These are phyloP conservation scores for Drosophila rellima DNA, from an alignment of 2,888 invertebrate species.

Conservation along the genomic window DNA sequence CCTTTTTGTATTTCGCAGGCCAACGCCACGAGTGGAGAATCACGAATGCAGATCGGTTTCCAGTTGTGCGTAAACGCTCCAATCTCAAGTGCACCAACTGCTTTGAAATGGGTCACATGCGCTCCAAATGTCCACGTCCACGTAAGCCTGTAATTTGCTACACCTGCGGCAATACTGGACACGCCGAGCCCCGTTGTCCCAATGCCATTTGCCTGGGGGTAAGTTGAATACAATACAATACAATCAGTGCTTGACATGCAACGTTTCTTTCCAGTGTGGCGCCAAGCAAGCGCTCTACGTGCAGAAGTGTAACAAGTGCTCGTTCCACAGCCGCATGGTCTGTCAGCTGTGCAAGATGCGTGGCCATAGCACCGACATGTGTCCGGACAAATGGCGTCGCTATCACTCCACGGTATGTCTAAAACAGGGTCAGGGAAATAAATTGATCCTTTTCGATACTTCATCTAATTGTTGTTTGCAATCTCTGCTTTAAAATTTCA, in stretches of 20 bases:
- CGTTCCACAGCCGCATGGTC: conserved; percentile 80
- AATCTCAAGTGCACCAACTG: conserved; percentile 88
- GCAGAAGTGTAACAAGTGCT: conserved; percentile 88
- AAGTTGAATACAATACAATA: conserved; percentile 69
- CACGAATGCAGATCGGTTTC: conserved; percentile 78
- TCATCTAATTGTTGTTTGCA: too few relatives aligned
- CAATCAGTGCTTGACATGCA: not conserved
- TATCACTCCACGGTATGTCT: conserved; percentile 90
- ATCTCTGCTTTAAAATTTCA: too few relatives aligned
- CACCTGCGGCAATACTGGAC: conserved; percentile 90
- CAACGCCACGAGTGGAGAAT: conserved; percentile 80
- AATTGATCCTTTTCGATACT: too few relatives aligned
- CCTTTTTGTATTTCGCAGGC: conserved; percentile 20
- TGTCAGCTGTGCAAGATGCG: conserved; percentile 89
- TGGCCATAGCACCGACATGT: conserved; percentile 88
- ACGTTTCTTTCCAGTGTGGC: conserved; percentile 88
- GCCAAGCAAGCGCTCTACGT: conserved; percentile 87
- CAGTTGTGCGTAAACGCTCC: conserved; percentile 59
- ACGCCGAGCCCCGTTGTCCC: conserved; percentile 89
- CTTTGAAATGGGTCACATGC: conserved; percentile 88
- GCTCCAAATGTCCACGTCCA: conserved; percentile 87
- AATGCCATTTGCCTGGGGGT: conserved; percentile 90
- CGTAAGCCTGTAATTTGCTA: conserved; percentile 87
- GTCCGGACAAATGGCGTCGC: conserved; percentile 91
- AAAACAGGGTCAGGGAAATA: not conserved